Evolutionary conservation across 2,888 invertebrate species (phyloP).

Genomic region (Standfussiana lucernea): DNA sequence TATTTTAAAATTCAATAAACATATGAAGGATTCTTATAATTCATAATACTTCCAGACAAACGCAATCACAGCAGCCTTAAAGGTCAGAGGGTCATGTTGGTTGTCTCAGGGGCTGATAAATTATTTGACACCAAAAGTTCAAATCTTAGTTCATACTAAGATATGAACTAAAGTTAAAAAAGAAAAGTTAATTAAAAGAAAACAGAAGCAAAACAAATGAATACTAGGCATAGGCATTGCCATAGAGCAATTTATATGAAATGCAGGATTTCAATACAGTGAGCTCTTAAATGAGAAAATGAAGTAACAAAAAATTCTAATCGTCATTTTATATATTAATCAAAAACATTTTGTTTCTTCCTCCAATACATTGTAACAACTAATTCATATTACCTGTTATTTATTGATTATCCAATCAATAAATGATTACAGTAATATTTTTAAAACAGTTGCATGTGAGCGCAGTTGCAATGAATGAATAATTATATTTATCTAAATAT

Average conservation of each 20-base stretch:
- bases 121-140: neutral
- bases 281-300: neutral
- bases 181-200: too few relatives aligned
- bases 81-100: neutral
- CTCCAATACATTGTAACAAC: too few relatives aligned
- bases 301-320: neutral
- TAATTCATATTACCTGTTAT: neutral
- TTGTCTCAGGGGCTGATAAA: neutral
- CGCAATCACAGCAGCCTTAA: too few relatives aligned
- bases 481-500: neutral
- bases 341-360: neutral
- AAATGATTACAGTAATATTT: neutral
- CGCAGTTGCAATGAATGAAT: slow-evolving; percentile 19
- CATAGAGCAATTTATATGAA: neutral
- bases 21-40: neutral
- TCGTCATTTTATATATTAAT: neutral
- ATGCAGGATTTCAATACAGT: neutral
- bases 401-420: neutral
- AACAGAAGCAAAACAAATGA: too few relatives aligned
- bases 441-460: neutral
- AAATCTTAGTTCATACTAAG: too few relatives aligned
- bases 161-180: too few relatives aligned
- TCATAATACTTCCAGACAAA: neutral
- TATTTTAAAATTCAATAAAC: neutral
- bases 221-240: too few relatives aligned